Evolutionary conservation across 2,113 vertebrate genomes (phyloP), one percentile per base, ranked within the genome.

Genomic region (Pontoporia blainvillei): DNA sequence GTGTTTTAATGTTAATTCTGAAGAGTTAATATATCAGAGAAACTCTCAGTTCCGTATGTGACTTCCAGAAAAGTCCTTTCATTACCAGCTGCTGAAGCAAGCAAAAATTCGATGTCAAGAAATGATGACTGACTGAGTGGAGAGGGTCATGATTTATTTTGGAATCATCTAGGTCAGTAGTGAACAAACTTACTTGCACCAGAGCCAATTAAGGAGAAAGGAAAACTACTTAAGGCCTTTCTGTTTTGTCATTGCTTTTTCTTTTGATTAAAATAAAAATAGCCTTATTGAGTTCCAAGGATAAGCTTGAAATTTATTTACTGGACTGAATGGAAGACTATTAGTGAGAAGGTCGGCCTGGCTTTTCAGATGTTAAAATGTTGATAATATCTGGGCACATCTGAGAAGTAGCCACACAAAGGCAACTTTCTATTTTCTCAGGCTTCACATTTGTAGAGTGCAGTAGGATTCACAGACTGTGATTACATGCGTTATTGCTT

Each of bases 21-120:
- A 93, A 66, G 66, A 67, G n/a, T 52, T 95, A 59, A 62, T 79
- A 49, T 31, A 61, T 73, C 49, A 76, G 75, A 89, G 90, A 96
- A 95, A 57, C 79, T 88, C 44, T 64, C 59, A 95, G 97, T 97
- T 87, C 78, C 82, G 86, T 15, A 20, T 87, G 31, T 25, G 62
- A 92, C 23, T 31, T 86, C 66, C 92, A 78, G 64, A 59, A n/a
- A 62, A 90, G n/a, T 62, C 92, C 91, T 8, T 61, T 76, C 92
- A 44, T 81, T 96, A 86, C 76, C 54, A 96, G 94, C 1, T 21
- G 79, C 78, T 67, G 17, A 96, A 91, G 41, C 54, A 91, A 93
- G n/a, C 75, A 64, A 54, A 93, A 54, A 76, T 61, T 79, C 61
- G 0, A 5, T 61, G 66, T 75, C 44, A 94, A 75, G 61, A 81